Base-by-base conservation (phyloP, 2,888 invertebrate genomes). In the Mesoligia furuncula region DNA sequence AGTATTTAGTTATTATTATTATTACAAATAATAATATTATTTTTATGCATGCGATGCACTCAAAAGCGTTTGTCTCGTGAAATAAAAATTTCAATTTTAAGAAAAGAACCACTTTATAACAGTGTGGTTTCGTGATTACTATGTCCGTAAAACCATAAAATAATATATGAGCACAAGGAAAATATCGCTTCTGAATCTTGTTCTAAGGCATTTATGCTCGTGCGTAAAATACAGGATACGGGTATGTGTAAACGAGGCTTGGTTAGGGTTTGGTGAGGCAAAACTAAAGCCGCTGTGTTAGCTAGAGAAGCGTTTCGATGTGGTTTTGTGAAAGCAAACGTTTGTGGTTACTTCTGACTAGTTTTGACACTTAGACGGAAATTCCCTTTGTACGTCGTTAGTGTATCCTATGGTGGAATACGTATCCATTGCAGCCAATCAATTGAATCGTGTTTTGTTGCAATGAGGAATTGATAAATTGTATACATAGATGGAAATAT, bases 241-340 rank as follows among this genome's bases (percentile, higher is more conserved):
- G n/a, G 54, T 54, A 36, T 45, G 59, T 80, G 54, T 65, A 75
- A 82, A 82, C 73, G 84, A 74, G 39, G 39, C 70, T 67, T 39
- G 27, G 45, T 68, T 62, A 65, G n/a, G 69, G 72, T 85, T 73
- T 72, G 31, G 81, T 77, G 64, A 62, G n/a, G 67, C 45, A 75
- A 64, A 79, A 73, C 61, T 77, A 77, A 85, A 85, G 77, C 86
- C 74, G 74, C 65, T 71, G 54, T 64, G 77, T 65, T 75, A 72
- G 73, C 71, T 66, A 61, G 54, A 67, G 74, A 48, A 77, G 61
- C 73, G 74, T 73, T 82, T 73, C 64, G 77, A 85, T 82, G 85
- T 45, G 84, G 86, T 83, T 85, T 85, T 70, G 86, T 48, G 68
- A 77, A 85, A 85, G 79, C 83, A 83, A 85, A 83, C 79, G 61